These are phyloP conservation scores for Eudyptes chrysolophus DNA, from an alignment of 2,113 vertebrate genomes.

Conservation along the genomic window DNA sequence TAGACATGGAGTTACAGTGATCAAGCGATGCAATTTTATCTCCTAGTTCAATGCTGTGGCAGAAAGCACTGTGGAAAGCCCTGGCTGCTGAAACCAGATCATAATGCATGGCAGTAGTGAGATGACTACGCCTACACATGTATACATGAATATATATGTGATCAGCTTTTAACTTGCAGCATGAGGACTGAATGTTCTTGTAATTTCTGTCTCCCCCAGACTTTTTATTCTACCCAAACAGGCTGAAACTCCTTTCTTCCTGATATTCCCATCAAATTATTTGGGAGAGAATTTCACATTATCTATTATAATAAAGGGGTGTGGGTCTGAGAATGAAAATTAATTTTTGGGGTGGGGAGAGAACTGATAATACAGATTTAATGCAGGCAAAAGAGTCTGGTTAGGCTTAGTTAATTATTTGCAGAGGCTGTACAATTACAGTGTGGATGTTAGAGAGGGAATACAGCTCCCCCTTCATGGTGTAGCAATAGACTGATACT, in stretches of 20 bases:
- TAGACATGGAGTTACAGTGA: not conserved
- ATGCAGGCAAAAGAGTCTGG: not conserved
- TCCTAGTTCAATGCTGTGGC: not conserved
- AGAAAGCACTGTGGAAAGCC: not conserved
- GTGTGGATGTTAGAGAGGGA: not conserved
- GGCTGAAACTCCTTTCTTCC: not conserved
- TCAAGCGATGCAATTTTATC: not conserved
- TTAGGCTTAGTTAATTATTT: constrained; percentile 19
- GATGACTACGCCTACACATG: not conserved
- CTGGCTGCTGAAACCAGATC: not conserved
- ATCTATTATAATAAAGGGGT: not conserved
- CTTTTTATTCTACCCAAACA: not conserved
- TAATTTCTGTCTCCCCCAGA: not conserved
- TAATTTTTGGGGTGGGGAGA: not conserved
- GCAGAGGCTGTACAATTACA: not conserved
- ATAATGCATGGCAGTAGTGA: not conserved
- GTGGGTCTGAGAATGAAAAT: not conserved
- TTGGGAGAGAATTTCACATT: not conserved
- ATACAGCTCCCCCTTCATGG: not conserved
- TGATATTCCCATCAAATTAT: not conserved
- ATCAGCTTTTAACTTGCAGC: not conserved
- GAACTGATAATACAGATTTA: not conserved
- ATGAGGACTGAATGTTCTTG: not conserved
- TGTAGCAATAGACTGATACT: not conserved
- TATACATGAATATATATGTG: not conserved